phyloP scores from a whole-genome alignment of 2,113 vertebrate genomes.

The Climacteris rufus region DNA sequence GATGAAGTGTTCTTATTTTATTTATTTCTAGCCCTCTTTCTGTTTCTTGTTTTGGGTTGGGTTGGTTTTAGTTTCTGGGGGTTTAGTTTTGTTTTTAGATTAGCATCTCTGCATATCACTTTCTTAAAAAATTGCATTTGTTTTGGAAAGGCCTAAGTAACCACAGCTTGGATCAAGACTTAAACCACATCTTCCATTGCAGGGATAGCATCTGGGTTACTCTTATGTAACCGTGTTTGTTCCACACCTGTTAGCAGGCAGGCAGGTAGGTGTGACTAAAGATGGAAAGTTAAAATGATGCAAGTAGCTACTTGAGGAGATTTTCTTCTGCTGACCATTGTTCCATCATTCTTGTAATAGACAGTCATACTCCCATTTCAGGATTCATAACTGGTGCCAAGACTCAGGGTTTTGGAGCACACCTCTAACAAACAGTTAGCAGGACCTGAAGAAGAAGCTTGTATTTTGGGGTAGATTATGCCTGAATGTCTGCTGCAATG shows the following conservation, averaged over 20 bases:
- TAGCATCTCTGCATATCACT: rapidly evolving
- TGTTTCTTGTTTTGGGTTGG: not conserved
- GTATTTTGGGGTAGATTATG: not conserved
- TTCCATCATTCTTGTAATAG: not conserved
- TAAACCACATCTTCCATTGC: not conserved
- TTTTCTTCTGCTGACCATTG: not conserved
- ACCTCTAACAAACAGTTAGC: not conserved
- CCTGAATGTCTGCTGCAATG: not conserved
- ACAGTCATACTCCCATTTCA: not conserved
- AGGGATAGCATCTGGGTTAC: not conserved
- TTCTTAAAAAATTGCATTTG: not conserved
- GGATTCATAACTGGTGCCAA: not conserved
- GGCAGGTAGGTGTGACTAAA: not conserved
- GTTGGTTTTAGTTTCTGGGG: not conserved
- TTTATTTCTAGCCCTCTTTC: not conserved
- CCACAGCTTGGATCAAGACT: rapidly evolving
- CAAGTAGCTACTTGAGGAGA: not conserved
- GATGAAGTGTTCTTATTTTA: not conserved
- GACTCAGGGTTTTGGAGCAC: not conserved
- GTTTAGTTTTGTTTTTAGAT: not conserved
- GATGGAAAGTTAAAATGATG: not conserved
- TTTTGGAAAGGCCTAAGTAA: not conserved
- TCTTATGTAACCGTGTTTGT: not conserved
- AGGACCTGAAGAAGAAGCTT: not conserved
- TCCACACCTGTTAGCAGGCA: not conserved